These are phyloP conservation scores for Malurus leucopterus DNA, from an alignment of 2,797 vertebrate species.

Conservation along the genomic window DNA sequence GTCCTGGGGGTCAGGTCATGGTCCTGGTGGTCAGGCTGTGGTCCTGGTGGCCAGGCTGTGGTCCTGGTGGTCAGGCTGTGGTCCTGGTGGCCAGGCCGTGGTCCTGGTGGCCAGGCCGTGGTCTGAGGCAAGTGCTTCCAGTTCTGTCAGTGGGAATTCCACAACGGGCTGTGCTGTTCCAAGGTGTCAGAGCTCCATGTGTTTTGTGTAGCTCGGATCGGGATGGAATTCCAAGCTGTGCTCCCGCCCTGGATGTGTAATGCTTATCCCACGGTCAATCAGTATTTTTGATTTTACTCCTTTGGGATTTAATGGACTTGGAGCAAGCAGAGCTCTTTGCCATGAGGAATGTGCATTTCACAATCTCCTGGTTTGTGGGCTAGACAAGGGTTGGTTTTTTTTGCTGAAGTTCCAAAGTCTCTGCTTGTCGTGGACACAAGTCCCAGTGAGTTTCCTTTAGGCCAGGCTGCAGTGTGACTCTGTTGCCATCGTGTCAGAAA, in stretches of 20 bases:
- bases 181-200: background rate
- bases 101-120: background rate
- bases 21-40: too few relatives aligned
- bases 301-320: background rate
- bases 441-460: background rate
- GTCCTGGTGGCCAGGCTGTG: background rate
- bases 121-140: conserved; percentile 27
- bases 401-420: background rate
- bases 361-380: background rate
- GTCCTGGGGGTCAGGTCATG: too few relatives aligned
- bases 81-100: background rate
- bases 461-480: background rate
- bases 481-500: background rate
- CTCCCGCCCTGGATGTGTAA: background rate
- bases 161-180: background rate
- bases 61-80: background rate
- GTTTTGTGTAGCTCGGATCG: background rate
- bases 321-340: conserved; percentile 19
- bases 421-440: background rate
- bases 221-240: background rate
- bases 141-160: background rate
- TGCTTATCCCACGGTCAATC: background rate
- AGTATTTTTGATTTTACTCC: background rate
- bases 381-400: background rate
- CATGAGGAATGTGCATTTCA: background rate